phyloP scores from a whole-genome alignment of 2,113 vertebrate species.

The Rhipidura dahli region DNA sequence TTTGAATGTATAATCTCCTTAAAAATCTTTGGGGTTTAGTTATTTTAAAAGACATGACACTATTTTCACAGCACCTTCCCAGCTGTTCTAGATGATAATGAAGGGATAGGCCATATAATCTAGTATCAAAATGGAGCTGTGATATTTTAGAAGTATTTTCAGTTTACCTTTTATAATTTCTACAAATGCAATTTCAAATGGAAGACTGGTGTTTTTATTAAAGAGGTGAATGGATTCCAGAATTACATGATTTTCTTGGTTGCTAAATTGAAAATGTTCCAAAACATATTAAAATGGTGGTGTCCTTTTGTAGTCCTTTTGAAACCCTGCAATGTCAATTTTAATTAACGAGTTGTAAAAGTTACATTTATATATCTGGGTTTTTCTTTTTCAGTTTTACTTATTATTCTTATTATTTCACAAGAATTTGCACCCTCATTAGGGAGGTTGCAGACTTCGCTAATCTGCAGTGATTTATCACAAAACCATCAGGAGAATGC shows the following conservation, averaged over 20 bases:
- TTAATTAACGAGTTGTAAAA: conserved; percentile 54
- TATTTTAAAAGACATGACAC: conserved; percentile 55
- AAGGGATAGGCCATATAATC: conserved; percentile 82
- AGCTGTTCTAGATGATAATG: conserved; percentile 84
- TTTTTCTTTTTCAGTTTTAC: not conserved
- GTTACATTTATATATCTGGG: conserved; percentile 20
- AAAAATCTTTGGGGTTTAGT: conserved; percentile 58
- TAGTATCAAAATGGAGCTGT: conserved; percentile 72
- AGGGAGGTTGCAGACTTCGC: not conserved
- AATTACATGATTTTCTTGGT: conserved; percentile 74
- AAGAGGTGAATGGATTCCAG: conserved; percentile 76
- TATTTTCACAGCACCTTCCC: conserved; percentile 73
- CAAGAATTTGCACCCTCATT: not conserved
- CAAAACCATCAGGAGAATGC: not conserved
- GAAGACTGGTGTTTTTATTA: conserved; percentile 53
- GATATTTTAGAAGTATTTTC: conserved; percentile 84
- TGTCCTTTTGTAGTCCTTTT: conserved; percentile 38
- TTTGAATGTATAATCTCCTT: not conserved
- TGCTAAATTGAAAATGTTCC: conserved; percentile 56
- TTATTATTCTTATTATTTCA: conserved; percentile 46
- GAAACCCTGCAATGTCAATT: conserved; percentile 41
- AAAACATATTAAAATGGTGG: conserved; percentile 52
- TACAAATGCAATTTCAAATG: conserved; percentile 60
- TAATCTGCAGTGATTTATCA: not conserved
- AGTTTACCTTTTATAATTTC: conserved; percentile 79